These are phyloP conservation scores for Forficula auricularia DNA, from an alignment of 1,140 invertebrate genomes.

Conservation along the genomic window DNA sequence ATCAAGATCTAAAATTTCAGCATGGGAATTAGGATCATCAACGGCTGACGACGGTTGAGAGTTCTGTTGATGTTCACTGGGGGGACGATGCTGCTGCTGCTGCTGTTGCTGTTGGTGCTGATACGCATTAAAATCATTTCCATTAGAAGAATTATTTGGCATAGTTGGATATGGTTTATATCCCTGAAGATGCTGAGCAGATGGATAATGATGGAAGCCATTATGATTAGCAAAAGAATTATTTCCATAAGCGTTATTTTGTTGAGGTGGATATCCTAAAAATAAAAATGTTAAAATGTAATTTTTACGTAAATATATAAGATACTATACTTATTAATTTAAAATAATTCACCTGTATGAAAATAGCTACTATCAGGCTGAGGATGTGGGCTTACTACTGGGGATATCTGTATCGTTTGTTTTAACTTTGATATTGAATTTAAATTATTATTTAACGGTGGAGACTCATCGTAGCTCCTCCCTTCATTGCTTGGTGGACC, in stretches of 20 bases:
- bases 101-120: neutral
- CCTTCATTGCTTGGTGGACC: neutral
- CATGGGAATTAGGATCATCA: conserved; percentile 37
- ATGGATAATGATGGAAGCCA: neutral
- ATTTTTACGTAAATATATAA: too few species aligned
- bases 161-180: neutral
- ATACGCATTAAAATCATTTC: neutral
- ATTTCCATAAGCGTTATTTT: conserved; percentile 1
- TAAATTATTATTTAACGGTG: neutral
- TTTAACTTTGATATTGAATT: neutral
- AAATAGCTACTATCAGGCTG: neutral
- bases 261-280: neutral
- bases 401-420: neutral
- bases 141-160: neutral
- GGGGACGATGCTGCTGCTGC: neutral
- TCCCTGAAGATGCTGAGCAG: conserved; percentile 5
- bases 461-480: neutral
- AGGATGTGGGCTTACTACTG: neutral
- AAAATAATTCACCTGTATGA: too few species aligned
- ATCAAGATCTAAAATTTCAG: conserved; percentile 71
- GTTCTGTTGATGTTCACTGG: neutral
- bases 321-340: too few species aligned
- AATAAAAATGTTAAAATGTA: too few species aligned
- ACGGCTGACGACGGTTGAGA: conserved; percentile 20
- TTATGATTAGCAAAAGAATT: conserved; percentile 1